Base-by-base conservation (phyloP, 2,113 vertebrate genomes). In the Boleophthalmus pectinirostris region DNA sequence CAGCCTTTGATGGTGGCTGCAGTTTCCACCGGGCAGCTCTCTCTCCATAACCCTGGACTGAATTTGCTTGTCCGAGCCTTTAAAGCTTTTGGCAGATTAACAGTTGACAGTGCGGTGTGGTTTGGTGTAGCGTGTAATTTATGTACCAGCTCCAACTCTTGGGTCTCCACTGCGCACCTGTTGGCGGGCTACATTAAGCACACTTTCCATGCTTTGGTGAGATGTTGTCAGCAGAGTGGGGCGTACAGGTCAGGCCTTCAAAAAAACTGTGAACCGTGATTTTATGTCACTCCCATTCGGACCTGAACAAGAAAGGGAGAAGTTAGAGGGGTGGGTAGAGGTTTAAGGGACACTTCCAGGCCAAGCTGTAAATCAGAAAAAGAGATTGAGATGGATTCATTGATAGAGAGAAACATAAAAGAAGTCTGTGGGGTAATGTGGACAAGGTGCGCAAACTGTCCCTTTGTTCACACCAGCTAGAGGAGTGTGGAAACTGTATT, bases 21-120 rank as follows among this genome's bases (percentile, higher is more conserved):
- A 49, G 61, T 71, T 24, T 75, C 43, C 54, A 76, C 53, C n/a
- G 63, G 56, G 66, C 63, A 3, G 51, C 29, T 71, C 72, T 72
- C 80, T 60, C 76, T 69, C 46, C 64, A 43, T 43, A 75, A 72
- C 69, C 66, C 74, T n/a, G 72, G 69, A 67, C 66, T 75, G 56
- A 82, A 81, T 83, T 87, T 82, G 86, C 87, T 89, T 79, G 80
- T 82, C 79, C 80, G 53, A 72, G 82, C 79, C 82, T 88, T 92
- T 85, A 88, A 88, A 91, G 88, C 69, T 70, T 77, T 85, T 91
- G 88, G 89, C 91, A 91, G 89, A 91, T 92, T 90, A 91, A 87
- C 88, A 79, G 79, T 85, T 78, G 82, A 78, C 88, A 73, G 75
- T 25, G 80, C 80, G 66, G 73, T 86, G 84, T 68, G 83, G 88